Evolutionary conservation across 1,140 invertebrate genomes (phyloP), one percentile per base, ranked within the genome.

Genomic region (Coptotermes formosanus): DNA sequence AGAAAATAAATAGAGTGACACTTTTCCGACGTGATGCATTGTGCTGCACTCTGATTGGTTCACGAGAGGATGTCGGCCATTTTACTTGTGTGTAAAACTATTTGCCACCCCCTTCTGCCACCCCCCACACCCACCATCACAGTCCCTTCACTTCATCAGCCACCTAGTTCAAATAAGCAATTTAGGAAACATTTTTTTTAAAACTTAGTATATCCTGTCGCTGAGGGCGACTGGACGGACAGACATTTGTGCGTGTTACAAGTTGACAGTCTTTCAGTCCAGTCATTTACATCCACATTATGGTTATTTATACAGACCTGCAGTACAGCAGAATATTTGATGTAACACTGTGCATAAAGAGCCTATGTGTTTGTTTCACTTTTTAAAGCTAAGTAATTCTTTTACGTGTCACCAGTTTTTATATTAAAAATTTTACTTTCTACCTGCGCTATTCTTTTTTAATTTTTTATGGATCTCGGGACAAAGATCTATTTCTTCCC

Each of bases 1-100:
- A 75, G 64, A 75, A 75, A 75, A 75, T 75, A 75, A 75, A 75
- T 75, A 75, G 64, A 75, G 25, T 75, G 64, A 75, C 64, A 75
- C 64, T 75, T 75, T n/a, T 25, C 64, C 64, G 25, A 75, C 64
- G 64, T 14, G n/a, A 8, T 6, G 64, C 64, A 75, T 75, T 75
- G 64, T 75, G 9, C n/a, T 25, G 25, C 64, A 75, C 64, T 75
- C 64, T 75, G 64, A 75, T 75, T 75, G 64, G 64, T 75, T 75
- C 64, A 75, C 64, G 64, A 75, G 64, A 75, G 64, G 64, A 75
- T 30, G 64, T 75, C 64, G 64, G 64, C 64, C 64, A 75, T 75
- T 75, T 75, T 75, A 75, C 64, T 4, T 75, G 3, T 16, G 30
- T 30, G n/a, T 0, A n/a, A 75, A 75, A 30, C 8, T 14, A 75